Percentiles rank a stretch among this genome's conserved stretches.
Evolutionary conservation across 1,140 invertebrate genomes (phyloP).

Genomic region (Ceratosolen solmsi): DNA sequence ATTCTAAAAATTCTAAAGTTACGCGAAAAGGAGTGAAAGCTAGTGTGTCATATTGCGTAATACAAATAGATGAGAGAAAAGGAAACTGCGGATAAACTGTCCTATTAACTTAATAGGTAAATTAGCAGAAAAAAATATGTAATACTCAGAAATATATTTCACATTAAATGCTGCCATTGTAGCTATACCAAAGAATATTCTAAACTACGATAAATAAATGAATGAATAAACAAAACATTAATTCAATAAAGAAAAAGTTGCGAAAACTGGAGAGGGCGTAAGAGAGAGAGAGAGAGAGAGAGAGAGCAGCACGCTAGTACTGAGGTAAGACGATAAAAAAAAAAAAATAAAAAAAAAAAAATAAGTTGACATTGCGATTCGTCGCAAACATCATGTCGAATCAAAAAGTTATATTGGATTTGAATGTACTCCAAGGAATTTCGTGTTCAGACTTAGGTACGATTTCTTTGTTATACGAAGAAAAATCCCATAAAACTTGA

Average conservation of each 20-base stretch:
- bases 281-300: too few species aligned
- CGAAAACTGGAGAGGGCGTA: too few species aligned
- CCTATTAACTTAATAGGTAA: constrained; percentile 37
- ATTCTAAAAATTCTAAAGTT: constrained; percentile 30
- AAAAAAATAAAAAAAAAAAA: background rate
- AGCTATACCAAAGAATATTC: constrained; percentile 70
- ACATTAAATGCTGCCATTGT: constrained; percentile 67
- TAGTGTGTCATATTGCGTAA: constrained; percentile 1
- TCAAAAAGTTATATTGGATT: constrained; percentile 33
- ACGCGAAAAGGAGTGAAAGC: background rate
- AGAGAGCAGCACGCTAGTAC: too few species aligned
- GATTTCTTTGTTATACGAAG: background rate
- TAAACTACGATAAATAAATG: constrained; percentile 66
- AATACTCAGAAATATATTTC: constrained; percentile 64
- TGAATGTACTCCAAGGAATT: constrained; percentile 32
- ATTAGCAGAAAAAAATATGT: constrained; percentile 49
- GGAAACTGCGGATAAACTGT: constrained; percentile 21
- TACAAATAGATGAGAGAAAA: constrained; percentile 50
- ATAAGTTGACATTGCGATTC: background rate
- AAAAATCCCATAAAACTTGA: background rate
- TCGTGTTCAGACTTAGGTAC: constrained; percentile 24
- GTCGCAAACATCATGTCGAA: constrained; percentile 49
- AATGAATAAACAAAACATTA: constrained; percentile 47
- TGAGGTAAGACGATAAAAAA: constrained; percentile 46
- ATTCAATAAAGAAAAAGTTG: constrained; percentile 48